Percentiles rank a stretch among this genome's conserved stretches.
Conservation (phyloP, 2,113 vertebrate species). For the Ceyx cyanopectus region DNA sequence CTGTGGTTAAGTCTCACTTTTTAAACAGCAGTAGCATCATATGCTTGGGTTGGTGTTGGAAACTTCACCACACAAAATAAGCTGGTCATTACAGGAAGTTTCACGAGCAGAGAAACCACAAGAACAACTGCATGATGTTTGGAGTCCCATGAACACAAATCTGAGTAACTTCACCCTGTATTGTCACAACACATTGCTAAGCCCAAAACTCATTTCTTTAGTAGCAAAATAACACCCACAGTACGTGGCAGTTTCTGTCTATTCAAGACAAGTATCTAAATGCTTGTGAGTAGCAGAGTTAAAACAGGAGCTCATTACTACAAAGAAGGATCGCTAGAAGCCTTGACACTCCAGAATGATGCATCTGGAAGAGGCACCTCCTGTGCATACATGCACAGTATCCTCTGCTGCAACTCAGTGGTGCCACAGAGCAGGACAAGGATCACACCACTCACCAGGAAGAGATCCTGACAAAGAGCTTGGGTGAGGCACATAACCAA, state of each 20-base stretch:
- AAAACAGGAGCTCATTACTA: background rate
- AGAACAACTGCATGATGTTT: background rate
- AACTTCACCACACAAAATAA: background rate
- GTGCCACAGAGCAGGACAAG: background rate
- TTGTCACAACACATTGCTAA: background rate
- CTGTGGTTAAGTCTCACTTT: background rate
- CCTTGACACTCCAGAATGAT: background rate
- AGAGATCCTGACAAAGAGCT: slow-evolving; percentile 92
- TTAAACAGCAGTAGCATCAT: background rate
- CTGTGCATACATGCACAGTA: background rate
- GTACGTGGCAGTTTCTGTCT: background rate
- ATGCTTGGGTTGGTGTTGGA: background rate
- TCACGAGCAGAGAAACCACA: background rate
- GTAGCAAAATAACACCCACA: background rate
- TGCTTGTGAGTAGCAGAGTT: accelerated
- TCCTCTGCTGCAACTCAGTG: background rate
- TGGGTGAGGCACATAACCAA: slow-evolving; percentile 95
- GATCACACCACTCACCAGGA: slow-evolving; percentile 75
- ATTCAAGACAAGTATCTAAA: background rate
- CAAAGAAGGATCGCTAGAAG: background rate
- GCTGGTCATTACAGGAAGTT: background rate
- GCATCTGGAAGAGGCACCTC: background rate
- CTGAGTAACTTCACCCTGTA: background rate
- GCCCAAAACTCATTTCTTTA: background rate
- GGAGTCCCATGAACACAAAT: background rate